Evolutionary conservation across 2,888 invertebrate genomes (phyloP).

Genomic region (Ptilodon capucinus): DNA sequence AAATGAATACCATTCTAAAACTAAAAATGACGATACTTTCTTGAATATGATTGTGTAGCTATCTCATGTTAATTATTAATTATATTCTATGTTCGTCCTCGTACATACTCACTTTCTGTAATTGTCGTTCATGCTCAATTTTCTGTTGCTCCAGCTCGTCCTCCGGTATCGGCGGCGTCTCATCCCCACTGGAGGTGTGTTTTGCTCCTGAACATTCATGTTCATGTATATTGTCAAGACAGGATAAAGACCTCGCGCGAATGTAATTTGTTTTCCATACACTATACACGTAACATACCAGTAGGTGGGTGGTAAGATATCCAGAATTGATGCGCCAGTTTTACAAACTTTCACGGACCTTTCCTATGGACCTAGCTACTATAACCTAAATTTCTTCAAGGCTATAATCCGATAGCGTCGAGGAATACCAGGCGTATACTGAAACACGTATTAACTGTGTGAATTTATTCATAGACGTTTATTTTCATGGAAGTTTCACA

Average conservation of each 20-base stretch:
- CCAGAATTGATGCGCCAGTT: slow-evolving; percentile 94
- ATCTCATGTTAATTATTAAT: no score
- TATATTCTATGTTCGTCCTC: no score
- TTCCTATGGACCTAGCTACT: slow-evolving; percentile 6
- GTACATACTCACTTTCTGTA: slow-evolving; percentile 80
- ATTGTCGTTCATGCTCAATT: slow-evolving; percentile 83
- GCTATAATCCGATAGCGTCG: slow-evolving; percentile 27
- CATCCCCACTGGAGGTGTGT: slow-evolving; percentile 78
- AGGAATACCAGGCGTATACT: slow-evolving; percentile 39
- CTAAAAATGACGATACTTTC: no score
- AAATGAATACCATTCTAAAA: no score
- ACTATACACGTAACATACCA: slow-evolving; percentile 82
- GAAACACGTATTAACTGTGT: slow-evolving; percentile 49
- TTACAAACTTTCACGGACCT: slow-evolving; percentile 40
- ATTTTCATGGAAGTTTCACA: slow-evolving; percentile 63
- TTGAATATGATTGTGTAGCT: no score
- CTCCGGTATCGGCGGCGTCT: slow-evolving; percentile 76
- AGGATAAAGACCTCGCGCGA: not conserved
- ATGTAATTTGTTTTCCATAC: not conserved
- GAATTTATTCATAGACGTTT: slow-evolving; percentile 78
- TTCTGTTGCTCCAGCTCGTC: slow-evolving; percentile 83
- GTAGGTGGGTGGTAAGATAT: slow-evolving; percentile 92
- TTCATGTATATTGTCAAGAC: not conserved
- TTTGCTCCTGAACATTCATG: slow-evolving; percentile 56
- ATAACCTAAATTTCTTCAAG: slow-evolving; percentile 11